Percentiles rank a stretch among this genome's conserved stretches.
Conservation (phyloP, 2,888 invertebrate species). For the Calliopum simillimum region DNA sequence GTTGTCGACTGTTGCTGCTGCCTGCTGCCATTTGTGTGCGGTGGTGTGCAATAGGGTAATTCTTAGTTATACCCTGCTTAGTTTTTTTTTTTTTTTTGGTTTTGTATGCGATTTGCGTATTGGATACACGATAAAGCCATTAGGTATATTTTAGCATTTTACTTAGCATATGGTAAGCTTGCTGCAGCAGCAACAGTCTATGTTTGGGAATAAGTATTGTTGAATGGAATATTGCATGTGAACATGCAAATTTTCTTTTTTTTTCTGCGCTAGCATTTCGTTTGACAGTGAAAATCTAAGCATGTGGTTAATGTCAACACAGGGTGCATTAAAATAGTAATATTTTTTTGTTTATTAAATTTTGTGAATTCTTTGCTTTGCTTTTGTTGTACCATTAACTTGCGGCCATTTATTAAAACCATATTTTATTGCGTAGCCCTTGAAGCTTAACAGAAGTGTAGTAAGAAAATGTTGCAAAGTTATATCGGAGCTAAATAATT, state of each 20-base stretch:
- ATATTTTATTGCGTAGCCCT: no score
- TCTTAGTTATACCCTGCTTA: background rate
- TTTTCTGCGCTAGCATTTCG: background rate
- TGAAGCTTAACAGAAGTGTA: no score
- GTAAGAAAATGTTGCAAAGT: no score
- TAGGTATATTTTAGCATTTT: constrained; percentile 25
- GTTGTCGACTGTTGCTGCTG: background rate
- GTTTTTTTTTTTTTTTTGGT: background rate
- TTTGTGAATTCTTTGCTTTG: no score
- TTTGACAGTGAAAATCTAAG: constrained; percentile 23
- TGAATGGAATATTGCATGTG: constrained; percentile 16
- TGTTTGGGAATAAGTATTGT: no score
- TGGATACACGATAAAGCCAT: constrained; percentile 34
- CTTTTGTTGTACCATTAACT: no score
- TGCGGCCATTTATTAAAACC: no score
- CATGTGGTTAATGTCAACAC: background rate
- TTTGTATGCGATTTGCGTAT: constrained; percentile 22
- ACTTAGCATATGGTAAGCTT: constrained; percentile 12
- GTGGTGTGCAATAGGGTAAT: background rate
- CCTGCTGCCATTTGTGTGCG: background rate
- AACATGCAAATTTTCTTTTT: constrained; percentile 19
- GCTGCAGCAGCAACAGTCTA: no score
- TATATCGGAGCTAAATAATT: no score
- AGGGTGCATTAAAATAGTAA: background rate
- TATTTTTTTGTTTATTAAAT: no score